Percentiles rank a stretch among this genome's conserved stretches.
These are phyloP conservation scores for Callithrix jacchus DNA, from an alignment of 2,113 vertebrate genomes.

Conservation along the genomic window DNA sequence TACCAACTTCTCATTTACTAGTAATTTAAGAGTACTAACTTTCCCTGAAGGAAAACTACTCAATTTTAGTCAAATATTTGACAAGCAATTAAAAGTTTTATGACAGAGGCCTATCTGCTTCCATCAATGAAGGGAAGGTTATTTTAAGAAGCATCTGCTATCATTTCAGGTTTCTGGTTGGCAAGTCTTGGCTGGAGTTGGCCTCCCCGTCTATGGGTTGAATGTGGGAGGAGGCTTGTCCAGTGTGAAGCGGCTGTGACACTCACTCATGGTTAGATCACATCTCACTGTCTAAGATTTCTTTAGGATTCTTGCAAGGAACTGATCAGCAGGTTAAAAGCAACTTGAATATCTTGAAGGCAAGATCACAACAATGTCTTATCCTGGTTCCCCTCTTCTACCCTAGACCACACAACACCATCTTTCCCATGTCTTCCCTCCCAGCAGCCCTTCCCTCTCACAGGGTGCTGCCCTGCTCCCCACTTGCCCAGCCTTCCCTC, in stretches of 20 bases:
- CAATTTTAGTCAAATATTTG: slow-evolving; percentile 45
- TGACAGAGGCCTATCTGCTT: not conserved
- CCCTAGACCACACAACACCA: too few relatives aligned
- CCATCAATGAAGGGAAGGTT: not conserved
- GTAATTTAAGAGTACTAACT: not conserved
- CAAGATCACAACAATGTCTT: not conserved
- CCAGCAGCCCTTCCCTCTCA: not conserved
- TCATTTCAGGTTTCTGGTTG: not conserved
- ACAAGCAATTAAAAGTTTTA: not conserved
- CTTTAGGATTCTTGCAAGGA: not conserved
- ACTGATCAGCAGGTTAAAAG: not conserved
- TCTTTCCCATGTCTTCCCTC: not conserved
- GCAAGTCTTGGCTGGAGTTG: not conserved
- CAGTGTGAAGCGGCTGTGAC: not conserved
- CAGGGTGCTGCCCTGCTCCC: fast-evolving
- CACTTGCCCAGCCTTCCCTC: not conserved
- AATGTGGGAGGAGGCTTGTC: not conserved
- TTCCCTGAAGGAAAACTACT: slow-evolving; percentile 25
- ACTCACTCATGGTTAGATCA: not conserved
- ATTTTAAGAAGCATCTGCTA: not conserved
- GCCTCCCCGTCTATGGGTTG: not conserved
- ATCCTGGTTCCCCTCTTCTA: too few relatives aligned
- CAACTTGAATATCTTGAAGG: not conserved
- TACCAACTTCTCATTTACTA: not conserved
- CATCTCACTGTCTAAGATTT: not conserved